Evolutionary conservation across 1,140 invertebrate species (phyloP), one percentile per base, ranked within the genome.

Genomic region (Heliothis subflexa): DNA sequence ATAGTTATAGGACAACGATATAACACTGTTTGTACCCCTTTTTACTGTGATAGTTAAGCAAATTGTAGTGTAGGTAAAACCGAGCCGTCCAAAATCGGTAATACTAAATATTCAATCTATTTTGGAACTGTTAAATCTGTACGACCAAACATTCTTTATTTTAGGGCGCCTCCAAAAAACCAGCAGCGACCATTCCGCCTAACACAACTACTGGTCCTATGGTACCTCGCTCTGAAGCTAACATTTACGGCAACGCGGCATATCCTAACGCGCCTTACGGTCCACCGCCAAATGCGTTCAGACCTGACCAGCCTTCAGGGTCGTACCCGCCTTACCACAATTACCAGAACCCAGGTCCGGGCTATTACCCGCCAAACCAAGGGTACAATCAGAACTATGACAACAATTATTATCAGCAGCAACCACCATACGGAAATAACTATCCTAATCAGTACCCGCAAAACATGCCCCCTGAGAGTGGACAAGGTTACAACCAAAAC

Each of bases 161-260:
- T 72, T 78, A 93, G 92, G 91, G 91, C 28, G 82, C 89, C 75
- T 57, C 86, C 13, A 94, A 93, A 70, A 97, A 97, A 84, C 96
- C 96, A 5, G 96, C 96, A 3, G 96, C 96, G 14, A 97, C 96
- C 28, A 96, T 97, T 47, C 96, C 95, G 49, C 96, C 96, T 1
- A 96, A 96, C 78, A 95, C 95, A n/a, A 90, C 89, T 0, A 85
- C 83, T 21, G 88, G 85, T 14, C 62, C 88, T 0, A 77, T 78
- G 12, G 73, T 71, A 14, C 78, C 85, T n/a, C 84, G 85, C n/a
- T 83, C 79, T 64, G 89, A 92, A 4, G 21, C 84, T 0, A 80
- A 79, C 13, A 61, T 81, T 5, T 87, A 85, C 61, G 76, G 81
- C 9, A 88, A 87, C 40, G 40, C 83, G 10, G 82, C 79, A 3